Base-by-base conservation (phyloP, 2,797 vertebrate genomes). In the Enteromius afrohamiltoni region DNA sequence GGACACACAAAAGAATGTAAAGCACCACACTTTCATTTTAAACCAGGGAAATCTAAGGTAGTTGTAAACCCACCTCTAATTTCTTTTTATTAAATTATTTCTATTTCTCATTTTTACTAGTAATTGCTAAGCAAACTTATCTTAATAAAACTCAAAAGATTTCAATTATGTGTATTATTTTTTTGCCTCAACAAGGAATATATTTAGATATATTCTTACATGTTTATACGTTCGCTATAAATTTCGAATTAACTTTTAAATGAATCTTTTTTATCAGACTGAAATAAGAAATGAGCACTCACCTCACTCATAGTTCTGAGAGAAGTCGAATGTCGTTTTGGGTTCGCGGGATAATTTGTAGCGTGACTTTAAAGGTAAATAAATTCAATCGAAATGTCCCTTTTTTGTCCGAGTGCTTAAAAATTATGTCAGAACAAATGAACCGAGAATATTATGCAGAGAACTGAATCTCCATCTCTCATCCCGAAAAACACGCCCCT, bases 221-320 rank as follows among this genome's bases (percentile, higher is more conserved):
- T 45, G 16, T 40, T 23, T 65, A n/a, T 19, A 9, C 34, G 26
- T 34, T 53, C 53, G 17, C n/a, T 19, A 5, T 40, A 37, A 8
- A 58, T 62, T 53, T 80, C 2, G 7, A 45, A 58, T 45, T 0
- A 23, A 64, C 42, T 62, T 64, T 64, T 31, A n/a, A 55, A 1
- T 51, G n/a, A 21, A 8, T 68, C 17, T 8, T 40, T 16, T 40
- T 40, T 29, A n/a, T 62, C 17, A 31, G 4, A 45, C 4, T 60
- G 16, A 53, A 64, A 34, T 21, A 62, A 29, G 3, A 60, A 76
- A 51, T n/a, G 8, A 71, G 10, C 55, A 84, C 85, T 83, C 13
- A 86, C 85, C 85, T 86, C 73, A 80, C 82, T 86, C 85, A 86
- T 86, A 51, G 34, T 84, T 60, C 64, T 53, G 14, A 26, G 26